Evolutionary conservation across 2,888 invertebrate genomes (phyloP), one percentile per base, ranked within the genome.

Genomic region (Trypoxylon attenuatum): DNA sequence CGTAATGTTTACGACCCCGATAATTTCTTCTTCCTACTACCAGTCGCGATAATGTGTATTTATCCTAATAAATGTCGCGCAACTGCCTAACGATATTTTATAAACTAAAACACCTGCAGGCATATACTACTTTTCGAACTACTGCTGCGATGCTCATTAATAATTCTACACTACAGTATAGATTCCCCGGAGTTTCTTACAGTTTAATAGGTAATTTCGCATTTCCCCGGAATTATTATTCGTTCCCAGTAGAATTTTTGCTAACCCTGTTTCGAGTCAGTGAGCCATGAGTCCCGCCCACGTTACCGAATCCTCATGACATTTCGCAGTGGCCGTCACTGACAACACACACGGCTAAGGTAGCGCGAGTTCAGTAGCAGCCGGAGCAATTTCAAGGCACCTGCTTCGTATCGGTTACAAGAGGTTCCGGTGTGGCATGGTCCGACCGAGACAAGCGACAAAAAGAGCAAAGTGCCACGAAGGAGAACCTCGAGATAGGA

Each of bases 341-440:
- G 21, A 29, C 42, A 13, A 19, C 13, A 43, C 13, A 8, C 15
- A 19, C 50, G 38, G 15, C 29, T 29, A 22, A n/a, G 15, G 10
- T 29, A 8, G 2, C 21, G 18, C 6, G 16, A 43, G 27, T 19
- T 25, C 62, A 21, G 63, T 38, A 53, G 63, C 53, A 1, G n/a
- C 5, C 29, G 5, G 41, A 6, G 0, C 8, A 5, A 27, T 19
- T 52, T 57, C 50, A 25, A 59, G 27, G 61, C 57, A 59, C 19
- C 19, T 2, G 1, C 1, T 23, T 8, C 2, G 5, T 2, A 19
- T 38, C n/a, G 5, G 15, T 10, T 22, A 15, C 18, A 21, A 21
- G 5, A n/a, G 23, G 23, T n/a, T n/a, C n/a, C n/a, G n/a, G n/a
- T n/a, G n/a, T n/a, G n/a, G n/a, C n/a, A n/a, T n/a, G n/a, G n/a